Base-by-base conservation (phyloP, 2,888 invertebrate genomes). In the Mycogona germanica region DNA sequence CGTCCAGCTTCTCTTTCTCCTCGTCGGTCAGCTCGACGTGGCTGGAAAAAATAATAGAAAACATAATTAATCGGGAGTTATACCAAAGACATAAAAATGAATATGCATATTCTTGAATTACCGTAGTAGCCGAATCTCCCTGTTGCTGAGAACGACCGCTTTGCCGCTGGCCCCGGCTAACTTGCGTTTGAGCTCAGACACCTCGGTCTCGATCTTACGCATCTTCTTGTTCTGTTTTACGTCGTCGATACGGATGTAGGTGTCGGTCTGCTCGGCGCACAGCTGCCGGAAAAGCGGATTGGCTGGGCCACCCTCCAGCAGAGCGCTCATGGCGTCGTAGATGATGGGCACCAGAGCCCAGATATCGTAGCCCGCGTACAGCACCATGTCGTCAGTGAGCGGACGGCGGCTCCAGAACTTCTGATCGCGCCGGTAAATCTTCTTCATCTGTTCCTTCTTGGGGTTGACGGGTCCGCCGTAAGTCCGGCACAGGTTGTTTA, bases 11-110 rank as follows among this genome's bases (percentile, higher is more conserved):
- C 62, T 89, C 89, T 64, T 89, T 88, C 66, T 92, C 91, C 60
- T 89, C 89, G 63, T 91, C 88, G 19, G 89, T 89, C 50, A 92
- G 76, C 64, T 89, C 88, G 69, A 92, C 78, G 71, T 91, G 88
- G 65, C 87, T 81, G 60, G 2, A 60, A 65, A 35, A 54, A 57
- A 19, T 7, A 29, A 47, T 29, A 4, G n/a, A n/a, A n/a, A n/a
- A n/a, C n/a, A n/a, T n/a, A n/a, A n/a, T n/a, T n/a, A n/a, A 53
- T 7, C 5, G 35, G 14, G 23, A 25, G 37, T 7, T 19, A 50
- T 17, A 19, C 38, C 19, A 12, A 2, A 12, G 2, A 21, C 40
- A 55, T 35, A 35, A 35, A 35, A 35, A 35, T 35, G 12, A 12
- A 12, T 35, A 12, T 35, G 26, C 21, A 9, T 17, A n/a, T 6